Base-by-base conservation (phyloP, 2,113 vertebrate species). In the Spheniscus mendiculus region DNA sequence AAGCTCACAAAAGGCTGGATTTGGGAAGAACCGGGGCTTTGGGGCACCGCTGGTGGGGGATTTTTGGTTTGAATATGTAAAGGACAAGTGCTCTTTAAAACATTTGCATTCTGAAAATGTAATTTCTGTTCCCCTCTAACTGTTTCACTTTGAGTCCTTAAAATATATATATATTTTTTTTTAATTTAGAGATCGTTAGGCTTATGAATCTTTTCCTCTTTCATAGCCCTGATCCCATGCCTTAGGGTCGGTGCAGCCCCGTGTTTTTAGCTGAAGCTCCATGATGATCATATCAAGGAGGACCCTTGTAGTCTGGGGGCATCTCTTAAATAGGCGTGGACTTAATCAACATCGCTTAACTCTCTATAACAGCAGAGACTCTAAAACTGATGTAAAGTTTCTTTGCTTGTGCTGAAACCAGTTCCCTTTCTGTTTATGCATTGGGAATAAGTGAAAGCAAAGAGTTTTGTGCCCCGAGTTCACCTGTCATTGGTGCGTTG, bases 61-160 rank as follows among this genome's bases (percentile, higher is more conserved):
- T 42, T 91, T 95, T 83, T 78, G 8, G 21, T 91, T 91, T 94
- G 42, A 83, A 52, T 95, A 42, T 74, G 29, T 81, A 67, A 87
- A 49, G 73, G 47, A 49, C 59, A 81, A 65, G 44, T 1, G 2
- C 40, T 96, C n/a, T 74, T 87, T 42, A 50, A 67, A 94, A 84
- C 32, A 42, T 44, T 16, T 84, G 8, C 30, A 49, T 77, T 87
- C 52, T 3, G 5, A 63, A 94, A 85, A 56, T 66, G 29, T 2
- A 17, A 22, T 55, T 91, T 94, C 58, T 93, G 34, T 94, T 93
- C 56, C 61, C 19, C 40, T 89, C 15, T 73, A 30, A 47, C 9
- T 93, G 83, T 92, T 89, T 95, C 78, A 38, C 8, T 91, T 59
- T 72, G 73, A 82, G n/a, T 44, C 76, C 15, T 87, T 55, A 62